Percentiles rank a stretch among this genome's conserved stretches.
These are phyloP conservation scores for Pseudorectes ferrugineus DNA, from an alignment of 2,113 vertebrate species.

Conservation along the genomic window DNA sequence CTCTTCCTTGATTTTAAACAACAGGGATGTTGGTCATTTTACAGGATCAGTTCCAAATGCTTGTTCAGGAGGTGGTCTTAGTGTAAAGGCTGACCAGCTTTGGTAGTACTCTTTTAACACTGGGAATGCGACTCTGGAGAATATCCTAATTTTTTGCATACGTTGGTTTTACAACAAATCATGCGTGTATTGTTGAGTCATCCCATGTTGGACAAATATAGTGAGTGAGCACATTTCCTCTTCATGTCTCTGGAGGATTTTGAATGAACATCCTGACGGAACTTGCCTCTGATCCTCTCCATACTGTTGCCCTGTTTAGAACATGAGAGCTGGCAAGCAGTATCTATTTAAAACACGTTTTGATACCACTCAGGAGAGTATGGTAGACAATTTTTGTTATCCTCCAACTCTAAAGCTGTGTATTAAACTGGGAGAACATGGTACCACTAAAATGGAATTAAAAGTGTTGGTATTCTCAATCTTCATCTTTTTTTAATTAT, in stretches of 20 bases:
- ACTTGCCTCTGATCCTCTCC: not conserved
- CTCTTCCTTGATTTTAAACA: not conserved
- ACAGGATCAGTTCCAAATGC: not conserved
- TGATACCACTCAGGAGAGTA: not conserved
- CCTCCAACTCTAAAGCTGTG: not conserved
- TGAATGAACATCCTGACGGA: not conserved
- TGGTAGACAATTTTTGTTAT: not conserved
- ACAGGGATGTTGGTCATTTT: not conserved
- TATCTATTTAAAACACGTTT: not conserved
- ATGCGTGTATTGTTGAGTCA: not conserved
- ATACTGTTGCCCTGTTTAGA: not conserved
- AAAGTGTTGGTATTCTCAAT: not conserved
- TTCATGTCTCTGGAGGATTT: not conserved
- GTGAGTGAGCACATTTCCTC: slow-evolving; percentile 43
- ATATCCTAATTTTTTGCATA: slow-evolving; percentile 21
- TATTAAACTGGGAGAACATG: not conserved
- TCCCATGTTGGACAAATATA: not conserved
- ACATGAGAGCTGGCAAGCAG: not conserved
- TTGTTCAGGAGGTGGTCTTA: not conserved
- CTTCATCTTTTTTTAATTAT: not conserved
- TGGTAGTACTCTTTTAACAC: not conserved
- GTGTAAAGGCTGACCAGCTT: not conserved
- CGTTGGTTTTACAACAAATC: not conserved
- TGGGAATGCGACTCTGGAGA: not conserved
- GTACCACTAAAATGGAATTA: not conserved